Evolutionary conservation across 1,140 invertebrate species (phyloP), one percentile per base, ranked within the genome.

Genomic region (Cyphomyrmex costatus): DNA sequence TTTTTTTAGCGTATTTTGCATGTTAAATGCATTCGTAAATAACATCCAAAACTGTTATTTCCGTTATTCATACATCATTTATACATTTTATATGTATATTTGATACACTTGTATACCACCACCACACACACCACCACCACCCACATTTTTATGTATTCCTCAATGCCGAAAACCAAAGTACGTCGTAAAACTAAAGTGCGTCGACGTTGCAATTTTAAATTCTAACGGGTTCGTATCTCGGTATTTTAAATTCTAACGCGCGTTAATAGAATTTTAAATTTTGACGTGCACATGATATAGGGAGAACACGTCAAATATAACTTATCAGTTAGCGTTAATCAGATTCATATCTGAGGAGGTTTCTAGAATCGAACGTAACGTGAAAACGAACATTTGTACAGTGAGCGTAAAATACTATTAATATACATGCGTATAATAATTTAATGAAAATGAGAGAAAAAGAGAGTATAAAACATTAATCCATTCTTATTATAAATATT

Each of bases 351-450:
- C 10, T 24, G 16, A 53, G 65, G 16, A 8, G 7, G 5, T 16
- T 66, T 30, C n/a, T 5, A n/a, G n/a, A 12, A 24, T 56, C 24
- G 33, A 65, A 14, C 36, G n/a, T 21, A 42, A 74, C 19, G 19
- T 56, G 4, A 33, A n/a, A 33, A 24, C 24, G 53, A 33, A 56
- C 12, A 21, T 68, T 73, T 27, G 12, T 10, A 6, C 19, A 1
- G 0, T 16, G n/a, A 8, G 8, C 5, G 12, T 42, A 58, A 76
- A 76, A 76, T 58, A 70, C 21, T 76, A 58, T 19, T 5, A 27
- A 10, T 71, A 33, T 70, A 49, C n/a, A n/a, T n/a, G n/a, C n/a
- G n/a, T n/a, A 70, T 24, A 65, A 21, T 49, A 71, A 71, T n/a
- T n/a, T 71, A 53, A 19, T 27, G 21, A n/a, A 42, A 30, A 16